Conservation (phyloP, 2,113 vertebrate species). For the Thunnus thynnus region DNA sequence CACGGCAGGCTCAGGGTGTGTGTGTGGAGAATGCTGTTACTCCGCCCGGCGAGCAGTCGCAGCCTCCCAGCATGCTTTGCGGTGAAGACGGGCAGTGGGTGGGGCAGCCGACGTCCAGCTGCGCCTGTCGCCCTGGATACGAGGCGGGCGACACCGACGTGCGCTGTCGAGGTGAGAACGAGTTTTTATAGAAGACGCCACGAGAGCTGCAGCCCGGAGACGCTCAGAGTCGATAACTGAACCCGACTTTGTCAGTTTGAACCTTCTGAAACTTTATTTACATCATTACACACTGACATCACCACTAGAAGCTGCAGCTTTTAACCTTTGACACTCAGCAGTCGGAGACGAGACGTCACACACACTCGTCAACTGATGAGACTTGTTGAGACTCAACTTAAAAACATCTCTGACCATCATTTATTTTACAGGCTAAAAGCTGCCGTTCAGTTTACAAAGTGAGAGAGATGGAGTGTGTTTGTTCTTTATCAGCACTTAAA, state of each 20-base stretch:
- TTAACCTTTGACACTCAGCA: no score
- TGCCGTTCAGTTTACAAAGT: neutral
- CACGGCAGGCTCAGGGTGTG: constrained; percentile 80
- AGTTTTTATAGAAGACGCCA: no score
- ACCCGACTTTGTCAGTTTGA: no score
- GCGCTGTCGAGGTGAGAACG: constrained; percentile 86
- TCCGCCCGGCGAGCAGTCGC: constrained; percentile 63
- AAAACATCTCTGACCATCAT: neutral
- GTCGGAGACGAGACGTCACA: neutral
- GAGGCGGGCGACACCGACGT: constrained; percentile 79
- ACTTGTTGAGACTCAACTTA: neutral
- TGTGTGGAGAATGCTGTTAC: constrained; percentile 85
- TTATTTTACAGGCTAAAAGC: constrained; percentile 12
- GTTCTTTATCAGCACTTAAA: constrained; percentile 17
- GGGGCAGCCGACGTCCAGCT: constrained; percentile 83
- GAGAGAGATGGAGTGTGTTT: neutral
- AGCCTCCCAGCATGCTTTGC: constrained; percentile 89
- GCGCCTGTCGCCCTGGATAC: constrained; percentile 85
- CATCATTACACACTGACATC: no score
- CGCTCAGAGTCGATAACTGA: no score
- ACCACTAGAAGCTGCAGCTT: no score
- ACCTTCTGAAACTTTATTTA: no score
- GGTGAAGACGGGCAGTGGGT: constrained; percentile 91
- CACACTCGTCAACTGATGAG: neutral
- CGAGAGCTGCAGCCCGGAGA: no score